A percentile compares a stretch with the other conserved stretches of the same genome.
Evolutionary conservation across 1,140 invertebrate species (phyloP).

Genomic region (Epicauta chinensis): DNA sequence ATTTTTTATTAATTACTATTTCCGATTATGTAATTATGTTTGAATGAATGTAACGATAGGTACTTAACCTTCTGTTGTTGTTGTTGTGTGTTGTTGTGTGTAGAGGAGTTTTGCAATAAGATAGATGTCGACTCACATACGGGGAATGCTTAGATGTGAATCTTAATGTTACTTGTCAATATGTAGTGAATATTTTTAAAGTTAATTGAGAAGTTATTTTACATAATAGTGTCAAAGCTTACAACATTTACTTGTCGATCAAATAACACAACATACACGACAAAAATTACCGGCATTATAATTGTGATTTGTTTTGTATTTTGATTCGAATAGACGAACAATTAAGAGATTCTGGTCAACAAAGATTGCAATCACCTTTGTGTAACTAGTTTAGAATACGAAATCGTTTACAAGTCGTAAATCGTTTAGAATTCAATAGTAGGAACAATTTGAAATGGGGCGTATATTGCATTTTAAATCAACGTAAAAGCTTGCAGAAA

Average conservation of each 20-base stretch:
- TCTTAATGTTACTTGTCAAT: constrained; percentile 28
- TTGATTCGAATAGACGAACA: not conserved
- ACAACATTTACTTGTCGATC: constrained; percentile 13
- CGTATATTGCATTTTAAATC: too few relatives aligned
- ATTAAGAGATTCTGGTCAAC: constrained; percentile 17
- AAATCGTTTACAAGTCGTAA: too few relatives aligned
- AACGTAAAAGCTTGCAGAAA: too few relatives aligned
- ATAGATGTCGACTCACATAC: constrained; percentile 24
- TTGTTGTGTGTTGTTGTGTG: too few relatives aligned
- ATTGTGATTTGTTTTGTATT: too few relatives aligned
- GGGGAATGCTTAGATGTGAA: constrained; percentile 25
- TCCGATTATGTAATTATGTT: constrained; percentile 16
- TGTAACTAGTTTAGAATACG: too few relatives aligned
- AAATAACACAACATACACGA: constrained; percentile 14
- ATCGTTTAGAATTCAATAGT: too few relatives aligned
- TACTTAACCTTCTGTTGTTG: constrained; percentile 19
- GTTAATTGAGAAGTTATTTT: constrained; percentile 28
- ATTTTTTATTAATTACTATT: constrained; percentile 19
- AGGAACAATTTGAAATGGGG: too few relatives aligned
- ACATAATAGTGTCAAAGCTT: constrained; percentile 26
- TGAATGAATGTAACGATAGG: constrained; percentile 7
- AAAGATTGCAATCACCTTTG: too few relatives aligned
- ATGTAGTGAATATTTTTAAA: constrained; percentile 20
- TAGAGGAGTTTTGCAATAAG: constrained; percentile 22
- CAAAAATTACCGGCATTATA: too few relatives aligned